phyloP scores from a whole-genome alignment of 2,113 vertebrate genomes.

The Oncorhynchus kisutch region DNA sequence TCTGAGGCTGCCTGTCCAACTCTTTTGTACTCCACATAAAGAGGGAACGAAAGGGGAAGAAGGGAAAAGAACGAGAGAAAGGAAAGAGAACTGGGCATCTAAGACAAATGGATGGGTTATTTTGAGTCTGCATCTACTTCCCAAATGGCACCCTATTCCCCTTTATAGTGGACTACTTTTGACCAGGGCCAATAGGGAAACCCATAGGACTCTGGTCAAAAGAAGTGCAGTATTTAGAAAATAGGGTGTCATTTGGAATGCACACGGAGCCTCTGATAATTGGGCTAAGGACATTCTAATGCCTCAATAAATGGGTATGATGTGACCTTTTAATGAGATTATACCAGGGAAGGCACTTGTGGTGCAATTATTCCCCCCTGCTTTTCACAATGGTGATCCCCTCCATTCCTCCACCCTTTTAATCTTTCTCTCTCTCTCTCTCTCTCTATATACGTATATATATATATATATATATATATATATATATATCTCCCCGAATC shows the following conservation, averaged over 20 bases:
- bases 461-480: too few relatives aligned
- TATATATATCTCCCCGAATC: too few relatives aligned
- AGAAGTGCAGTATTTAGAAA: conserved; percentile 29
- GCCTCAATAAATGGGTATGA: conserved; percentile 58
- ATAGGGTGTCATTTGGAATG: conserved; percentile 1
- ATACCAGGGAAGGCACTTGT: conserved; percentile 49
- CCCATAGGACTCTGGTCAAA: conserved; percentile 6
- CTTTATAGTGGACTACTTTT: too few relatives aligned
- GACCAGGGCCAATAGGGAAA: too few relatives aligned
- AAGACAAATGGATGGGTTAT: conserved; percentile 34
- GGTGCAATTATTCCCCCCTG: conserved; percentile 65
- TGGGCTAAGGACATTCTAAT: conserved; percentile 67
- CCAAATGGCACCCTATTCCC: too few relatives aligned
- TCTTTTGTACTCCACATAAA: conserved; percentile 4
- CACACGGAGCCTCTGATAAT: conserved; percentile 58
- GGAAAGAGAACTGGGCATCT: conserved; percentile 11
- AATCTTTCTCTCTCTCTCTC: conserved; percentile 55
- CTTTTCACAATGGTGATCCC: conserved; percentile 59
- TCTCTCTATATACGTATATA: conserved; percentile 38
- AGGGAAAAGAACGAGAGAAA: not conserved
- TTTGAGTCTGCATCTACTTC: conserved; percentile 14
- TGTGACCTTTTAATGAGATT: conserved; percentile 74
- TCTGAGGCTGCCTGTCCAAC: conserved; percentile 13
- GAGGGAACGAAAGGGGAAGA: conserved; percentile 17
- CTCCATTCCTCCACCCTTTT: conserved; percentile 60